Evolutionary conservation across 2,888 invertebrate species (phyloP).

Genomic region (Eucera pruinosa): DNA sequence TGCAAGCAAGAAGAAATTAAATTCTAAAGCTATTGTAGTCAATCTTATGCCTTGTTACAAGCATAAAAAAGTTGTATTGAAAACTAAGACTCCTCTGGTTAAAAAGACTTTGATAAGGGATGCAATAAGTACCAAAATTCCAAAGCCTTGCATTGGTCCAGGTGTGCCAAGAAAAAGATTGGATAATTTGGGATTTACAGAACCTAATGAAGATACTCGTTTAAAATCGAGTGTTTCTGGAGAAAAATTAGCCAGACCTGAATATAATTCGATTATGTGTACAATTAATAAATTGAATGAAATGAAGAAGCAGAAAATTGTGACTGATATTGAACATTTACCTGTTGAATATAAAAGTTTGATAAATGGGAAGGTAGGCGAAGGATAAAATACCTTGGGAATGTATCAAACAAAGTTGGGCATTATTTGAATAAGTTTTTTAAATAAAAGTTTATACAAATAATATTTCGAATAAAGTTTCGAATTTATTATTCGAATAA

Average conservation of each 20-base stretch:
- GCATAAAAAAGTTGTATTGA: conserved; percentile 33
- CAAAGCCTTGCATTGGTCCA: conserved; percentile 65
- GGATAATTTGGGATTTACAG: background rate
- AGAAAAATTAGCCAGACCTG: conserved; percentile 72
- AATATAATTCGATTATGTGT: conserved; percentile 79
- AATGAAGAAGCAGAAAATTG: conserved; percentile 69
- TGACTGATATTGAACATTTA: conserved; percentile 71
- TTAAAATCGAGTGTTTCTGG: conserved; percentile 3
- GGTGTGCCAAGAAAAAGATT: conserved; percentile 44
- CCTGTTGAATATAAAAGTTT: conserved; percentile 70
- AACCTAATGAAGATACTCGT: conserved; percentile 8
- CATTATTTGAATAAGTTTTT: too few species aligned
- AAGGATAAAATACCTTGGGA: too few species aligned
- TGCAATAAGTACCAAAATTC: conserved; percentile 52
- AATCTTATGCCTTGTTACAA: conserved; percentile 57
- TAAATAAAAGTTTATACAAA: too few species aligned
- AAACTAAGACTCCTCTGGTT: conserved; percentile 36
- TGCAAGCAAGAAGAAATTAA: conserved; percentile 14
- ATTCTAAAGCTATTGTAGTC: conserved; percentile 33
- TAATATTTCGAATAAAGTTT: too few species aligned
- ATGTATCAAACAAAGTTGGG: too few species aligned
- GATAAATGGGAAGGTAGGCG: conserved; percentile 79
- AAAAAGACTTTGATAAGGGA: conserved; percentile 68
- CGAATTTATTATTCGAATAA: too few species aligned
- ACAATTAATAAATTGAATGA: conserved; percentile 76